Evolutionary conservation across 1,140 invertebrate species (phyloP).

Genomic region (Lucilia sericata): DNA sequence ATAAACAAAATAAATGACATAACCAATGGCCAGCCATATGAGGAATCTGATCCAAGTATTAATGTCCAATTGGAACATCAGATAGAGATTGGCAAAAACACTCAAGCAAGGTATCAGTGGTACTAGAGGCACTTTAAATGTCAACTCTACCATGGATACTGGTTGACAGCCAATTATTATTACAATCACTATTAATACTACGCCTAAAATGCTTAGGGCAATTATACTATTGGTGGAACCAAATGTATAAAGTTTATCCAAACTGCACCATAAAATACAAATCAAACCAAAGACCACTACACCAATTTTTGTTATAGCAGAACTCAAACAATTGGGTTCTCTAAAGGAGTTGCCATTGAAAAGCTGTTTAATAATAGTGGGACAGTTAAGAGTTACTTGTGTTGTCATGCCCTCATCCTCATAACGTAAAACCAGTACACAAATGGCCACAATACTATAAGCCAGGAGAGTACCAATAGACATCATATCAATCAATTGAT

Average conservation of each 20-base stretch:
- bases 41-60: constrained; percentile 88
- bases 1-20: constrained; percentile 73
- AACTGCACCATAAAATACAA: constrained; percentile 56
- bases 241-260: constrained; percentile 52
- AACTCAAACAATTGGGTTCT: constrained; percentile 72
- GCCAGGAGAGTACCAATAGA: constrained; percentile 95
- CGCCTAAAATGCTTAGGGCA: constrained; percentile 55
- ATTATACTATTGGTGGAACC: constrained; percentile 51
- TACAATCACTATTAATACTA: constrained; percentile 57
- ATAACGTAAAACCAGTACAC: constrained; percentile 87
- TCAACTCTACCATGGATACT: constrained; percentile 56
- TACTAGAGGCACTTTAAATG: constrained; percentile 83
- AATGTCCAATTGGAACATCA: constrained; percentile 87
- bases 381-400: constrained; percentile 66
- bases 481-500: constrained; percentile 96
- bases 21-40: constrained; percentile 84
- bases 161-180: constrained; percentile 62
- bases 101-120: constrained; percentile 86
- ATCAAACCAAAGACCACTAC: constrained; percentile 69
- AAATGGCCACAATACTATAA: constrained; percentile 91
- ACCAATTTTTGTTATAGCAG: constrained; percentile 72
- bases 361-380: constrained; percentile 58
- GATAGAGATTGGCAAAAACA: constrained; percentile 87
- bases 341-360: constrained; percentile 75
- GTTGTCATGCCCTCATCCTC: constrained; percentile 64